Evolutionary conservation across 2,888 invertebrate species (phyloP).

Genomic region (Scaptomyza caliginosa): DNA sequence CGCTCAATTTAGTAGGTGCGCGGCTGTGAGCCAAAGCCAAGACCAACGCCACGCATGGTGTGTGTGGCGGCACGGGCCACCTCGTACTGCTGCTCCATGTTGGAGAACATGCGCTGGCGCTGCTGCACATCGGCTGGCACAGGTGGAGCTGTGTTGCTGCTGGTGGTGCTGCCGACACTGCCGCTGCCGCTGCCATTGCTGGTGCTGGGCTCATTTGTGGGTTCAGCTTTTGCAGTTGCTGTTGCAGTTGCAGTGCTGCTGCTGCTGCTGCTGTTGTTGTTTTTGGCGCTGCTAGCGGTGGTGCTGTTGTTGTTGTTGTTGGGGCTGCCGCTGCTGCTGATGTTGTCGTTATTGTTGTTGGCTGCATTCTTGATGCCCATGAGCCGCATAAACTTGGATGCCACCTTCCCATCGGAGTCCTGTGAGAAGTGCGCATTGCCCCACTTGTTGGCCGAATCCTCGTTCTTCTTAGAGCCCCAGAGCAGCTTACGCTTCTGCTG

Average conservation of each 20-base stretch:
- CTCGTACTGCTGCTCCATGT: constrained; percentile 98
- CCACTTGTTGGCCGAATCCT: constrained; percentile 87
- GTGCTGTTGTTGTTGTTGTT: constrained; percentile 8
- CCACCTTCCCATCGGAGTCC: constrained; percentile 95
- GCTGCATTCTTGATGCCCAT: constrained; percentile 91
- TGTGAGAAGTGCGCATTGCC: constrained; percentile 93
- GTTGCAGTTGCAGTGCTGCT: constrained; percentile 28
- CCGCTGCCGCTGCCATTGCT: constrained; percentile 21
- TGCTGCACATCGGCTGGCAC: constrained; percentile 80
- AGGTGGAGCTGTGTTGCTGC: neutral
- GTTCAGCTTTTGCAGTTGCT: constrained; percentile 10
- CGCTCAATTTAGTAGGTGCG: constrained; percentile 81
- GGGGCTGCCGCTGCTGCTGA: neutral
- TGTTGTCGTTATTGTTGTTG: constrained; percentile 22
- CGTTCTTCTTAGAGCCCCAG: constrained; percentile 92
- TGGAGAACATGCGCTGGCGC: constrained; percentile 93
- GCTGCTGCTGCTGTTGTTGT: constrained; percentile 22
- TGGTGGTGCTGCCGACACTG: constrained; percentile 39
- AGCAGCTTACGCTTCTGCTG: constrained; percentile 95
- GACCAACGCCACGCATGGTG: constrained; percentile 95
- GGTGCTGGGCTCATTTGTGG: constrained; percentile 16
- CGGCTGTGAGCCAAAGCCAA: constrained; percentile 88
- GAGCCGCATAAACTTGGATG: constrained; percentile 96
- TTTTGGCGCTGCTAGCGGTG: neutral
- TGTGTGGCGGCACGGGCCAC: constrained; percentile 97